Evolutionary conservation across 1,140 invertebrate species (phyloP), one percentile per base, ranked within the genome.

Genomic region (Apis dorsata): DNA sequence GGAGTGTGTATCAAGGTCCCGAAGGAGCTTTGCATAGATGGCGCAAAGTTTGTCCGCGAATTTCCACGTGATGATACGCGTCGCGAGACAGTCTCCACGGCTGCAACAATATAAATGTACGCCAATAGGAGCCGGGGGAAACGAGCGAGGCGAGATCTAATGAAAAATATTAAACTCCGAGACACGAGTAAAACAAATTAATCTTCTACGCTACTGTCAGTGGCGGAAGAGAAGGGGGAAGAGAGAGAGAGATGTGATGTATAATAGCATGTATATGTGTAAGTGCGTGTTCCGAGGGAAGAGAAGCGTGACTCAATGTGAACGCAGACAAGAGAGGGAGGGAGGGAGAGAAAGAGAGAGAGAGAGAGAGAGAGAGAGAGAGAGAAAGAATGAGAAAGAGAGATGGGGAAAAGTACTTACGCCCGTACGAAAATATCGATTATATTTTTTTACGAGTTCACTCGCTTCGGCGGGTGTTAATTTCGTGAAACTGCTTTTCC

Each of bases 341-440:
- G 34, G 51, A 51, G 55, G 51, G 51, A 28, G 10, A 10, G 49
- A 13, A n/a, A n/a, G n/a, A n/a, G 49, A 24, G 55, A 15, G 21
- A 44, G 17, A 34, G 17, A 53, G 34, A 62, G 49, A n/a, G 24
- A 69, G 49, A 44, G n/a, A 3, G 34, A 34, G 34, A 34, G 3
- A 34, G 34, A 34, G 3, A 79, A 34, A 77, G 63, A 63, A 73
- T 81, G 55, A 44, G 84, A 79, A 62, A 83, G 44, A 63, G 24
- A 70, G 77, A 66, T 34, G 19, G 57, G 51, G 69, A 70, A 87
- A 89, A 82, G 88, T 89, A 89, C 85, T 90, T 88, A 75, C 81
- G 68, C 83, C 74, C 81, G 85, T 86, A 89, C 88, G 80, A 90
- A 89, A 91, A 91, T 91, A 91, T 91, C 86, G 90, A 91, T 91